Evolutionary conservation across 1,140 invertebrate genomes (phyloP), one percentile per base, ranked within the genome.

Genomic region (Tetraneura akinire): DNA sequence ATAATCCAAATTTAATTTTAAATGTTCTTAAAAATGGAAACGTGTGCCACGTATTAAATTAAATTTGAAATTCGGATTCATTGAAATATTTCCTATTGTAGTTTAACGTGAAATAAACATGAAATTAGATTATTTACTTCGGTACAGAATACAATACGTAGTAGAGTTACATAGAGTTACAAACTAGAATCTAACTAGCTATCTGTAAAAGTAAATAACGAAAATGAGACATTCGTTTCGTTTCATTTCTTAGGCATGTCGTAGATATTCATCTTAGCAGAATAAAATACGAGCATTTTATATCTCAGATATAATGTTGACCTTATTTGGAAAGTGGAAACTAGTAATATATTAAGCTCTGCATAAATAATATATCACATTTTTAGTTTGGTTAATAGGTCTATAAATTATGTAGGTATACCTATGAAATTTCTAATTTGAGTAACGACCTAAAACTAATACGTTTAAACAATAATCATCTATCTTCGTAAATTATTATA

Each of bases 21-120:
- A 62, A 18, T 62, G 32, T 18, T 14, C 26, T 62, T 16, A 62
- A 62, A 62, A 62, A 21, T 21, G 23, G 26, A 62, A 62, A 62
- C 32, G 26, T 26, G 3, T 62, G 29, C 8, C 26, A 26, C 16
- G 57, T 32, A 29, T 16, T 18, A 62, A 62, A 62, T 62, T 32
- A 62, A 29, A 62, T 62, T n/a, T n/a, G n/a, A n/a, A n/a, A n/a
- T n/a, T 29, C 26, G 57, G 29, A 62, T 62, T 62, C 57, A 62
- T 62, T 26, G 57, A 62, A 26, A 32, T 64, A 64, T 37, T 64
- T 64, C 29, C 8, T 64, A 18, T 18, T 18, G 18, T 16, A 64
- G 32, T 4, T 37, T 8, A 4, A 64, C n/a, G n/a, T n/a, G 23
- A 23, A 64, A 64, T 10, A 64, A 64, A 32, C 60, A 32, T 32